These are phyloP conservation scores for Pipistrellus pygmaeus DNA, from an alignment of 2,797 vertebrate species.

Conservation along the genomic window DNA sequence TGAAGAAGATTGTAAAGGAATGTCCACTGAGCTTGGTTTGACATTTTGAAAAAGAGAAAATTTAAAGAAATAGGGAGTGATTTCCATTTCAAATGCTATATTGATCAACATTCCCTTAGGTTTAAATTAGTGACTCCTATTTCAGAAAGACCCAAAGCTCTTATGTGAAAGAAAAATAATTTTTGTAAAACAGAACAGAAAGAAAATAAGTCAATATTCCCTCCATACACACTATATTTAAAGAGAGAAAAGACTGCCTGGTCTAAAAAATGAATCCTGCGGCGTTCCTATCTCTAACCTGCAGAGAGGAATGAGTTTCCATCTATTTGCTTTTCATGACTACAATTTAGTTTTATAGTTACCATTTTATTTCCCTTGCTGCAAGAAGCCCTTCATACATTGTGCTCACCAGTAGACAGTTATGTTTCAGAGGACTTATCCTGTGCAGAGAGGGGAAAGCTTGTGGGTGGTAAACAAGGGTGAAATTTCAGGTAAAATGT, in stretches of 20 bases:
- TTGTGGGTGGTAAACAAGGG: background rate
- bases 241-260: slow-evolving; percentile 10
- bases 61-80: background rate
- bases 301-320: slow-evolving; percentile 28
- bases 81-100: slow-evolving; percentile 31
- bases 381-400: background rate
- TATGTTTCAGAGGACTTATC: background rate
- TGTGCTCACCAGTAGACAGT: background rate
- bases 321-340: slow-evolving; percentile 39
- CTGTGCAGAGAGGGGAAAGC: background rate
- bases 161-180: background rate
- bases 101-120: background rate
- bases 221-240: background rate
- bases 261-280: background rate
- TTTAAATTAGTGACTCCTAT: background rate
- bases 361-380: background rate
- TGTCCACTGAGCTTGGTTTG: background rate
- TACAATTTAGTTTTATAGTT: slow-evolving; percentile 55
- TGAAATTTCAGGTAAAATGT: slow-evolving; percentile 9
- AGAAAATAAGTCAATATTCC: slow-evolving; percentile 9
- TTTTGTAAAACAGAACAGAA: slow-evolving; percentile 31
- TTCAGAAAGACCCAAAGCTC: background rate
- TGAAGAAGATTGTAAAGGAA: background rate
- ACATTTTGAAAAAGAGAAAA: background rate
- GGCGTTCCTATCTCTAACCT: slow-evolving; percentile 56